Percentiles rank a stretch among this genome's conserved stretches.
Evolutionary conservation across 2,888 invertebrate genomes (phyloP).

Genomic region (Drosophila tanythrix): DNA sequence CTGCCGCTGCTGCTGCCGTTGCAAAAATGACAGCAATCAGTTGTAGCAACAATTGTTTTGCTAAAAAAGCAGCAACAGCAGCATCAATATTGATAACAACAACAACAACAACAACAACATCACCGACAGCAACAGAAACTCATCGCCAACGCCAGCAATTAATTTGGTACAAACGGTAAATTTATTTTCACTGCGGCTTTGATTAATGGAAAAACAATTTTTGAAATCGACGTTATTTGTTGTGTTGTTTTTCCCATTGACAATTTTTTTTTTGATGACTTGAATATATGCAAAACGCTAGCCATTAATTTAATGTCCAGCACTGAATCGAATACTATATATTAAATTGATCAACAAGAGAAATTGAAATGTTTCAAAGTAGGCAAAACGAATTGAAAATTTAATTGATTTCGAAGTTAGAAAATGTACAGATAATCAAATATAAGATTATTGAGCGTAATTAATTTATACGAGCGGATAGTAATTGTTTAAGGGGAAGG

Average conservation of each 20-base stretch:
- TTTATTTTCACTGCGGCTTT: conserved; percentile 66
- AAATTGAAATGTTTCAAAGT: conserved; percentile 45
- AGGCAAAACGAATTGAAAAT: conserved; percentile 16
- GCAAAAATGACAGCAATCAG: conserved; percentile 62
- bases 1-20: conserved; percentile 28
- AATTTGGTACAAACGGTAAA: conserved; percentile 54
- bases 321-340: conserved; percentile 23
- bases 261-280: conserved; percentile 53
- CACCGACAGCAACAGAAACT: conserved; percentile 36
- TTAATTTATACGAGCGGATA: neutral
- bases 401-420: conserved; percentile 10
- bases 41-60: conserved; percentile 68
- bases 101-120: conserved; percentile 22
- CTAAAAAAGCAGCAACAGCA: conserved; percentile 31
- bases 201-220: conserved; percentile 76
- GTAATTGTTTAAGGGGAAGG: neutral
- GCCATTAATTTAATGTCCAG: conserved; percentile 67
- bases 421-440: neutral
- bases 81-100: conserved; percentile 44
- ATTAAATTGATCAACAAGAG: conserved; percentile 28
- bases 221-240: conserved; percentile 13
- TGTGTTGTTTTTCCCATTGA: conserved; percentile 36
- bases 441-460: neutral
- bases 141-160: conserved; percentile 49
- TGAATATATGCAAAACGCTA: conserved; percentile 62